Conservation (phyloP, 1,140 invertebrate species). For the Rhagoletis pomonella region DNA sequence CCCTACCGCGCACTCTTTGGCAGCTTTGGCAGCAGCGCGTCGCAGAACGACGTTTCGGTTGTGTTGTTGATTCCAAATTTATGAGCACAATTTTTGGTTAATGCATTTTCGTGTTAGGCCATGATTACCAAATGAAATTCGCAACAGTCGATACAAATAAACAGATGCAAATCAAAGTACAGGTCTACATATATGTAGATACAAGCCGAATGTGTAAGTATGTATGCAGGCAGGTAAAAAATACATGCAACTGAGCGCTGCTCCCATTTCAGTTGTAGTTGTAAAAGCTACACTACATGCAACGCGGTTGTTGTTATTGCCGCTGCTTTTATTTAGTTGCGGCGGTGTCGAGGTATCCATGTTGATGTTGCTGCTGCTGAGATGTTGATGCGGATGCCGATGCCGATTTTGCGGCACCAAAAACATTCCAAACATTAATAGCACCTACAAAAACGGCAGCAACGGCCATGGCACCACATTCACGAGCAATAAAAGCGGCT, state of each 20-base stretch:
- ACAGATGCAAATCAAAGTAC: not conserved
- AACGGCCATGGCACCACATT: conserved; percentile 56
- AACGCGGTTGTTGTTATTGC: not conserved
- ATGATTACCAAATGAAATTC: conserved; percentile 53
- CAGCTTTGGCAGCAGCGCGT: not conserved
- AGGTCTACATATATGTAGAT: not conserved
- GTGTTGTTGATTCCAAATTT: conserved; percentile 46
- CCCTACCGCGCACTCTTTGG: not conserved
- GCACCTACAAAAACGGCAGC: conserved; percentile 60
- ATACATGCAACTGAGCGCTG: conserved; percentile 11
- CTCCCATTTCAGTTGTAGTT: conserved; percentile 3
- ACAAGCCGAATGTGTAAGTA: not conserved
- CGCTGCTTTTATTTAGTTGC: not conserved
- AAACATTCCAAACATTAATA: conserved; percentile 53
- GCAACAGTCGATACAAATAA: not conserved
- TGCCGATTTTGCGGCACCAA: conserved; percentile 36
- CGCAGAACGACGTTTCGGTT: not conserved
- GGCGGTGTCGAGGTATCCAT: conserved; percentile 43
- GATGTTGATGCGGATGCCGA: conserved; percentile 23
- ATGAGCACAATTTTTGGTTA: conserved; percentile 54
- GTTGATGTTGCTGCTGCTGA: conserved; percentile 9
- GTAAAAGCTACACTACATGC: not conserved
- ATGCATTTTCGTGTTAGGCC: conserved; percentile 53
- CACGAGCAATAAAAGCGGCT: conserved; percentile 40
- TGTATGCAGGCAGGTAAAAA: not conserved